phyloP scores from a whole-genome alignment of 2,113 vertebrate genomes.

The Limnothrissa miodon region DNA sequence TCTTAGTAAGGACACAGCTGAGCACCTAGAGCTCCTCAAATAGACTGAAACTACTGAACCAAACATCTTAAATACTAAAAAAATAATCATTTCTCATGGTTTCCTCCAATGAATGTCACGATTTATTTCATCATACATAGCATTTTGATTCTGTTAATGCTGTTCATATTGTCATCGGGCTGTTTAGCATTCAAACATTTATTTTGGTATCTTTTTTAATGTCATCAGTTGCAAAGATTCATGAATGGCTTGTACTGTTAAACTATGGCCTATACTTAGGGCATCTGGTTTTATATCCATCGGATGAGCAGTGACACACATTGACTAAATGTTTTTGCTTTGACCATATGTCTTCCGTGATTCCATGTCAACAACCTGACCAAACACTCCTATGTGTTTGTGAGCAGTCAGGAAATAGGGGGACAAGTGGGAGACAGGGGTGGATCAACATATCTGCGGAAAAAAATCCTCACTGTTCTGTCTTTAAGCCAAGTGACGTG shows the following conservation, averaged over 20 bases:
- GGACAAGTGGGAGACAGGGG: neutral
- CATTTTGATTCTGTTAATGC: conserved; percentile 29
- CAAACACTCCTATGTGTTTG: neutral
- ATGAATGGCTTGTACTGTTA: neutral
- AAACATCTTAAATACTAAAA: conserved; percentile 15
- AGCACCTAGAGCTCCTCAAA: conserved; percentile 31
- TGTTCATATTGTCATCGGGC: conserved; percentile 20
- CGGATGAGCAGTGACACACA: no score
- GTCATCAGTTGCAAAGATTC: neutral
- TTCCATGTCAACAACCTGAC: neutral
- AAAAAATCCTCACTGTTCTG: neutral
- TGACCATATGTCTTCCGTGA: neutral
- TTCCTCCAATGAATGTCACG: conserved; percentile 44
- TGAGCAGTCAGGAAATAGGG: neutral
- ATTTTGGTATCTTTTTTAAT: neutral
- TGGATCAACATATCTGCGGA: neutral
- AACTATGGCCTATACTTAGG: neutral
- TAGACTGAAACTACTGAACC: conserved; percentile 3
- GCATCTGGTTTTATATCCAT: neutral
- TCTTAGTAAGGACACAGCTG: neutral
- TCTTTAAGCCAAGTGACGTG: neutral
- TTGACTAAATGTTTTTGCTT: neutral
- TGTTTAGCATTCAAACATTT: neutral
- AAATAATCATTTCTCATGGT: conserved; percentile 21
- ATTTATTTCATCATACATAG: conserved; percentile 47